phyloP scores from a whole-genome alignment of 2,797 vertebrate genomes.

The Paguma larvata region DNA sequence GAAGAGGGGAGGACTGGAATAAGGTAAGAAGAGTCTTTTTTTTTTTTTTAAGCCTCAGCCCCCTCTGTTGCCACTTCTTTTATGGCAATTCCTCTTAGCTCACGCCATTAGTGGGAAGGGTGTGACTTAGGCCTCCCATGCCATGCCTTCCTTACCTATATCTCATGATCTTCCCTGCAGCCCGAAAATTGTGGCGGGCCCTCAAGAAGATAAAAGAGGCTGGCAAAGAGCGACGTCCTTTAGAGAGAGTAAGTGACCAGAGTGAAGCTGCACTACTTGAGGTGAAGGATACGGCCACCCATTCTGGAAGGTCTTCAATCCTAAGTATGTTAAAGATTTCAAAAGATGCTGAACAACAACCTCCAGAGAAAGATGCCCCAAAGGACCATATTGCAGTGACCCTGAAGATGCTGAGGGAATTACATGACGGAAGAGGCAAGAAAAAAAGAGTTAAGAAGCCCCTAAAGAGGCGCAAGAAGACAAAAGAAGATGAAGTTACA shows the following conservation, averaged over 20 bases:
- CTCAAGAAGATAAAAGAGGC: constrained; percentile 68
- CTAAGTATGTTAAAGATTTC: background rate
- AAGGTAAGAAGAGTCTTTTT: constrained; percentile 13
- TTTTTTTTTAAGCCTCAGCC: background rate
- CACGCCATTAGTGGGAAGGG: background rate
- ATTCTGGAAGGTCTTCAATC: background rate
- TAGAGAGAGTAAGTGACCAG: background rate
- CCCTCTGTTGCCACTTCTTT: constrained; percentile 21
- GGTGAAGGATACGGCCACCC: background rate
- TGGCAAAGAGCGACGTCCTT: background rate
- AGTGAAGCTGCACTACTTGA: background rate
- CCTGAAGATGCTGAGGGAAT: constrained; percentile 59
- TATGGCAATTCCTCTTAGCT: constrained; percentile 21
- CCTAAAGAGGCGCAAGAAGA: constrained; percentile 7
- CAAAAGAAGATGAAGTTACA: background rate
- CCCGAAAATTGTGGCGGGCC: constrained; percentile 47
- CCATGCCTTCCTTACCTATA: constrained; percentile 33
- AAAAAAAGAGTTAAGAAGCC: constrained; percentile 45
- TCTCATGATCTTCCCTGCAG: constrained; percentile 64
- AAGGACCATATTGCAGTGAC: background rate
- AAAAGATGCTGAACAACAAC: constrained; percentile 54
- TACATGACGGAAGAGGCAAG: constrained; percentile 25
- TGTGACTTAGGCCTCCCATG: background rate
- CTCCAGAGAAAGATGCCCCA: constrained; percentile 12
- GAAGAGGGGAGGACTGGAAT: background rate